These are phyloP conservation scores for Euzetes globulus DNA, from an alignment of 2,888 invertebrate genomes.

Conservation along the genomic window DNA sequence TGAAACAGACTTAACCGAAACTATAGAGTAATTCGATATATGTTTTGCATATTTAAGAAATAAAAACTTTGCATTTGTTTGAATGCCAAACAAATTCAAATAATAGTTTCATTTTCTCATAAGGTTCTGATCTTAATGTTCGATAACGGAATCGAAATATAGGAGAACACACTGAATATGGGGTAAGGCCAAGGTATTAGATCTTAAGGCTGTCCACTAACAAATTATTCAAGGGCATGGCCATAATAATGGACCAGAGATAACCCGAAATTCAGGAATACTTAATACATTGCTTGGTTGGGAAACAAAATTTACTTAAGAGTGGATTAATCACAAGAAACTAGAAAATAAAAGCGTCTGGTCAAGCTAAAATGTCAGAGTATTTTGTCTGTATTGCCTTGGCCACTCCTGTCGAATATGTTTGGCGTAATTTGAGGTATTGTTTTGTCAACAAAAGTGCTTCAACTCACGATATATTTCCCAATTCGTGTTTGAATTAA, in stretches of 20 bases:
- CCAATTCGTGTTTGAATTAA: conserved; percentile 9
- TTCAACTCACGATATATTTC: conserved; percentile 11
- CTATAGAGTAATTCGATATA: background rate
- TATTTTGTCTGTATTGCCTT: no score
- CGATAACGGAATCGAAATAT: background rate
- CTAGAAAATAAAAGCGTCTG: no score
- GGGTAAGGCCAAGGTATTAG: no score
- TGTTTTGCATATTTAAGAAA: background rate
- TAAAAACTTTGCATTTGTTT: background rate
- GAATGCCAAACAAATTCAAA: background rate
- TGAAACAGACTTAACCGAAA: background rate
- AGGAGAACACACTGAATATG: background rate
- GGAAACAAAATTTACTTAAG: background rate
- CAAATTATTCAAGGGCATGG: no score
- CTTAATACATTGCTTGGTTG: no score
- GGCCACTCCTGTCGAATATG: no score
- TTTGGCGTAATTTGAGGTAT: no score
- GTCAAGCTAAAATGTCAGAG: no score
- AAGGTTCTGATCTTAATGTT: background rate
- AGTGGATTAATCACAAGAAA: background rate
- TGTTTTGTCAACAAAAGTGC: background rate
- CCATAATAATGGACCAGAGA: no score
- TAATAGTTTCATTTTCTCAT: background rate
- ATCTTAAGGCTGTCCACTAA: no score
- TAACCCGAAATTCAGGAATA: no score